Evolutionary conservation across 2,888 invertebrate species (phyloP), one percentile per base, ranked within the genome.

Genomic region (Acanthosepion lycidas): DNA sequence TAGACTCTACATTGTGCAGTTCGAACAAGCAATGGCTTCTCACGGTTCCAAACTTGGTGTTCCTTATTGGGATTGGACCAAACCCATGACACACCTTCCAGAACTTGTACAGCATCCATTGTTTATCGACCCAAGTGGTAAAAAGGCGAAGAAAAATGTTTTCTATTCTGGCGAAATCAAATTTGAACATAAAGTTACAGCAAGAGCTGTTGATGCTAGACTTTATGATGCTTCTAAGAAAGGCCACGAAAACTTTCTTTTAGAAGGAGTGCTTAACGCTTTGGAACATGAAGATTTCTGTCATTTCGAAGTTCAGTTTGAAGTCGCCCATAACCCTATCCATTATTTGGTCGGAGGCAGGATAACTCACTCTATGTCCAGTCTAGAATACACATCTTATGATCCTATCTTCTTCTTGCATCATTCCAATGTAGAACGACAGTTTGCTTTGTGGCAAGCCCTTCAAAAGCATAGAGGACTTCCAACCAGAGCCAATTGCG

Each of bases 61-160:
- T 59, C 95, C 95, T 12, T 95, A 95, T 95, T 95, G 95, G 95
- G 95, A 95, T 94, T 95, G 95, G 95, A 95, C 95, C 20, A 33
- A 94, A 92, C 95, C 95, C 5, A 33, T 95, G 42, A 95, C 92
- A 20, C 59, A 95, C 8, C 94, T 95, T 33, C 95, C 95, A 6
- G 93, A 94, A 28, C 94, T 95, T 18, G 95, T 95, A 23, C 94
- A 92, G 42, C 94, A 95, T 64, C 91, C 94, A 23, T 8, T 94
- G 59, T 94, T 94, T 93, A 94, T 95, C 33, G 94, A 95, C 55
- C 94, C 94, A 5, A 78, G 42, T 55, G 95, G 94, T 33, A 95
- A 95, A 42, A 91, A 95, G 92, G 95, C 95, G 26, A 94, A 95
- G 94, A 92, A 51, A 49, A 96, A 96, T 94, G 94, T 95, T 42